Evolutionary conservation across 2,888 invertebrate species (phyloP), one percentile per base, ranked within the genome.

Genomic region (Emesis furor): DNA sequence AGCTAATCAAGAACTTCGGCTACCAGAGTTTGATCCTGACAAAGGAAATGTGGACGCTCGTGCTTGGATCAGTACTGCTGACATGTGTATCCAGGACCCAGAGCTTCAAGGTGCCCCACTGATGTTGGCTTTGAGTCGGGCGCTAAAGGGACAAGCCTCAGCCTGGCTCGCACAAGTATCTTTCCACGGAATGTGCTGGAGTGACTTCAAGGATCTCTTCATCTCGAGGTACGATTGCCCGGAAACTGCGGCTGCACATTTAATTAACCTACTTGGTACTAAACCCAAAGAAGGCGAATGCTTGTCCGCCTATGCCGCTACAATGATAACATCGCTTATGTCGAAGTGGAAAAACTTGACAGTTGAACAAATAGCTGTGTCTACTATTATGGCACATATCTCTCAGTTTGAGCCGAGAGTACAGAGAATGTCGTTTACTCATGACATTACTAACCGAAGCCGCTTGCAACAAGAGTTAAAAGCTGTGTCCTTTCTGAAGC

Each of bases 131-230:
- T 32, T 85, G 32, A 81, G 85, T 39, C 39, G 35, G 4, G 85
- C 85, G 3, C 55, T 85, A 0, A 82, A 80, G 68, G 85, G 82
- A 5, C 32, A 55, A n/a, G 83, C 86, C 0, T 83, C 84, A 0
- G n/a, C 83, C 14, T 86, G 86, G 86, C 42, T 86, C 0, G 82
- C 87, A 5, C 74, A 76, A 42, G 68, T 85, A 4, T 46, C 82
- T 0, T 83, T 67, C 37, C 79, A 14, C 8, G 85, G 82, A 8
- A 87, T 85, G 77, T 81, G 80, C 1, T 86, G 86, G 86, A 37
- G 10, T 1, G 51, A 82, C 1, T 86, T 86, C 32, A 85, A 85
- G 71, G 69, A 76, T 3, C 51, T 81, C 0, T 85, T 83, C 62
- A 67, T 12, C 8, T n/a, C 79, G 4, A 76, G 83, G 69, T 85